These are phyloP conservation scores for Orthosia cruda DNA, from an alignment of 2,888 invertebrate genomes.

Conservation along the genomic window DNA sequence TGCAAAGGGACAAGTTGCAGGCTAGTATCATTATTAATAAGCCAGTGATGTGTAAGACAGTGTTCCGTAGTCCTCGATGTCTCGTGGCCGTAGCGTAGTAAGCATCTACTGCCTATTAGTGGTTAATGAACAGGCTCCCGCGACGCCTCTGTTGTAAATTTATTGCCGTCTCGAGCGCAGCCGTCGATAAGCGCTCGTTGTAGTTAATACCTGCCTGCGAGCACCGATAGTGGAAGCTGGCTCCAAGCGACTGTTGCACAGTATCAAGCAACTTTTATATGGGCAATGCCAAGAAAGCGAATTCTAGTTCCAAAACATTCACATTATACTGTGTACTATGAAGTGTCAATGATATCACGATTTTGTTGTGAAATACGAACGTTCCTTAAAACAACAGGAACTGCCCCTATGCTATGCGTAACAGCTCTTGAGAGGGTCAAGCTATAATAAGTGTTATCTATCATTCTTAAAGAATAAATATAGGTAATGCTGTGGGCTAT, in stretches of 20 bases:
- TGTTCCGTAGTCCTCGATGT: neutral
- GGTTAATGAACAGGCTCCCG: neutral
- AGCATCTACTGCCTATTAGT: neutral
- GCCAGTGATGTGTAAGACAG: too few relatives aligned
- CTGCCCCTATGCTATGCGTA: too few relatives aligned
- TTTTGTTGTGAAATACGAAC: too few relatives aligned
- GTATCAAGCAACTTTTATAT: neutral
- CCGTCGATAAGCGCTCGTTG: constrained; percentile 7
- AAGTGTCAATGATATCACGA: too few relatives aligned
- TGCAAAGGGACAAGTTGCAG: too few relatives aligned
- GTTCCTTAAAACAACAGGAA: too few relatives aligned
- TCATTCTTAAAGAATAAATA: too few relatives aligned
- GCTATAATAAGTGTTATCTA: neutral
- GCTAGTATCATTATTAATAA: too few relatives aligned
- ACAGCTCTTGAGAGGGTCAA: neutral
- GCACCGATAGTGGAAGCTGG: neutral
- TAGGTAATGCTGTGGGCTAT: neutral
- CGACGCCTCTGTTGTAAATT: neutral
- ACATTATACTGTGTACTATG: too few relatives aligned
- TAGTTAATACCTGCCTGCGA: neutral
- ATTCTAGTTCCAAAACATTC: neutral
- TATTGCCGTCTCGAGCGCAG: neutral
- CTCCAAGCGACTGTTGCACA: neutral
- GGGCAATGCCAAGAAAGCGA: too few relatives aligned
- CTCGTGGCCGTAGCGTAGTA: neutral